Base-by-base conservation (phyloP, 2,888 invertebrate species). In the Pocota personata region DNA sequence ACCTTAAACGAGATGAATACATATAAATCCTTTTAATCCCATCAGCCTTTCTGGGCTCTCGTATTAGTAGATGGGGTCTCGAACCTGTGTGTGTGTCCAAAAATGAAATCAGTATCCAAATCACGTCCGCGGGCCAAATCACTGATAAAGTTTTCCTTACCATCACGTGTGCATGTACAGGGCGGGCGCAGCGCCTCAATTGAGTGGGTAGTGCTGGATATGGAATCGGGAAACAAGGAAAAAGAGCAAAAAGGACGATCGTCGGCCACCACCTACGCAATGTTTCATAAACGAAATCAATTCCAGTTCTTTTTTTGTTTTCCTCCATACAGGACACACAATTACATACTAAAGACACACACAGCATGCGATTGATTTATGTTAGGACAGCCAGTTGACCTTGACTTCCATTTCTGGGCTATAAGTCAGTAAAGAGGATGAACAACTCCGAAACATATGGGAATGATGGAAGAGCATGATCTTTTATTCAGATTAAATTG, bases 51-150 rank as follows among this genome's bases (percentile, higher is more conserved):
- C 16, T 30, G 14, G 43, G 24, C 10, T 12, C 19, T 66, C 30
- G n/a, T 14, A 6, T 5, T 40, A 14, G 10, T 35, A 2, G n/a
- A 27, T 30, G 1, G 40, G 30, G 21, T 37, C 1, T 40, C 24
- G 40, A 1, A 14, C 14, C 4, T 14, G 40, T 62, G 43, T 43
- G 37, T 67, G 43, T 52, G 76, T 52, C 64, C 64, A 48, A 76
- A 80, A 72, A 60, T 37, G 30, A 55, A 77, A 82, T 86, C 86
- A 62, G 82, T 76, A 82, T 60, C 86, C 86, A 86, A 82, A 76
- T 82, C 86, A 86, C 86, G 86, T 86, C 60, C 86, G 86, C 82
- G 86, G 77, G 82, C 82, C 71, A 82, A 86, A 82, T 86, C 86
- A 82, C 72, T 86, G 86, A 86, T 86, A 86, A 72, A 86, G 72